Conservation (phyloP, 1,140 invertebrate species). For the Carposina sasakii region DNA sequence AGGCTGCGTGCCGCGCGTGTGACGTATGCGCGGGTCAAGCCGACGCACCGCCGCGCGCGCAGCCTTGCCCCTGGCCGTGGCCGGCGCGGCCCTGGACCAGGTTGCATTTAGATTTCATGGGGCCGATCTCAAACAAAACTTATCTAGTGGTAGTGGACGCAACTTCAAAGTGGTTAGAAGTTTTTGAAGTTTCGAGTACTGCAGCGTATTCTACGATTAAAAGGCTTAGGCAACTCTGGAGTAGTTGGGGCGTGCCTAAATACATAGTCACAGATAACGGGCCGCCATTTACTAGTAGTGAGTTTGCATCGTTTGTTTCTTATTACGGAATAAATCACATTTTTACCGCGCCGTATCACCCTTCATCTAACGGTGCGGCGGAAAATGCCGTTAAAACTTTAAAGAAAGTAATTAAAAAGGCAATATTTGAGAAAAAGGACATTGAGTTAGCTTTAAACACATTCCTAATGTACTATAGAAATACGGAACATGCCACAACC, state of each 20-base stretch:
- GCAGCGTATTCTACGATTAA: no score
- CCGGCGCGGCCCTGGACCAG: constrained; percentile 6
- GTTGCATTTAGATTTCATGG: constrained; percentile 15
- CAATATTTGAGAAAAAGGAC: background rate
- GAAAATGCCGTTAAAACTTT: constrained; percentile 6
- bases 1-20: constrained; percentile 21
- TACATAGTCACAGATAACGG: no score
- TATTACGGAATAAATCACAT: no score
- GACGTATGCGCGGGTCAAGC: constrained; percentile 8
- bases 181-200: no score
- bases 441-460: background rate
- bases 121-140: no score
- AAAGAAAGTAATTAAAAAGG: constrained; percentile 10
- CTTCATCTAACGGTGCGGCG: constrained; percentile 10
- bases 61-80: constrained; percentile 8
- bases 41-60: constrained; percentile 4
- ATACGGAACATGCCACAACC: constrained; percentile 10
- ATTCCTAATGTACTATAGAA: constrained; percentile 9
- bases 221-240: no score
- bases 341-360: no score
- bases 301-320: no score
- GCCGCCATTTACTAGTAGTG: no score
- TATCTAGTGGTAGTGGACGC: no score
- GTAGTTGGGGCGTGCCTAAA: no score
- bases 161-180: no score